Evolutionary conservation across 1,140 invertebrate genomes (phyloP).

Genomic region (Cydia amplana): DNA sequence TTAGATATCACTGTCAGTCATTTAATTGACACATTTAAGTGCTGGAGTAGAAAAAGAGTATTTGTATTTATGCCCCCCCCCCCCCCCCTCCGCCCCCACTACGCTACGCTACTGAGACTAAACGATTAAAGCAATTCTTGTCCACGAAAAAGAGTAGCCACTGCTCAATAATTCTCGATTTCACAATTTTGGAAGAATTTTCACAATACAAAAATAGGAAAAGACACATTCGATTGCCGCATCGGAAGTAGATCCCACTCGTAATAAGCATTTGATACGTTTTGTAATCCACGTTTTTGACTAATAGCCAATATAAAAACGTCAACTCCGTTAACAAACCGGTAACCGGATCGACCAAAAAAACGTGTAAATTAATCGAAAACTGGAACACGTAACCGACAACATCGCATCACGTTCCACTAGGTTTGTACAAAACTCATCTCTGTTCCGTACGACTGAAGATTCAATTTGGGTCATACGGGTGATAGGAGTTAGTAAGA

Average conservation of each 20-base stretch:
- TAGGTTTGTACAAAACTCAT: not conserved
- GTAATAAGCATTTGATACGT: not conserved
- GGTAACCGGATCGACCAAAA: conserved; percentile 14
- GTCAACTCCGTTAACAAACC: conserved; percentile 11
- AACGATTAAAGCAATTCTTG: not conserved
- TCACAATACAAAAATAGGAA: not conserved
- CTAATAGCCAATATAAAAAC: conserved; percentile 15
- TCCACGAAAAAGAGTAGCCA: not conserved
- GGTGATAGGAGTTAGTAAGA: not conserved
- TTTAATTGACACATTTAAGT: too few relatives aligned
- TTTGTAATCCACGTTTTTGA: conserved; percentile 1
- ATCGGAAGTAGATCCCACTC: not conserved
- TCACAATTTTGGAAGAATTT: too few relatives aligned
- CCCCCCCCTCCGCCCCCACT: too few relatives aligned
- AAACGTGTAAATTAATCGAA: conserved; percentile 31
- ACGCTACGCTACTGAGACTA: too few relatives aligned
- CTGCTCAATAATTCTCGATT: too few relatives aligned
- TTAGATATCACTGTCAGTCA: too few relatives aligned
- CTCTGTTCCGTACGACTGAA: conserved; percentile 1
- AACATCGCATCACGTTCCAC: not conserved
- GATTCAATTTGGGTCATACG: not conserved
- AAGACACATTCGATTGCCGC: not conserved
- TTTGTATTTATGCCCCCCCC: too few relatives aligned
- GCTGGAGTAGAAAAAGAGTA: too few relatives aligned
- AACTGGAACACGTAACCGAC: conserved; percentile 23